Conservation (phyloP, 2,113 vertebrate species). For the Ammodytes marinus region DNA sequence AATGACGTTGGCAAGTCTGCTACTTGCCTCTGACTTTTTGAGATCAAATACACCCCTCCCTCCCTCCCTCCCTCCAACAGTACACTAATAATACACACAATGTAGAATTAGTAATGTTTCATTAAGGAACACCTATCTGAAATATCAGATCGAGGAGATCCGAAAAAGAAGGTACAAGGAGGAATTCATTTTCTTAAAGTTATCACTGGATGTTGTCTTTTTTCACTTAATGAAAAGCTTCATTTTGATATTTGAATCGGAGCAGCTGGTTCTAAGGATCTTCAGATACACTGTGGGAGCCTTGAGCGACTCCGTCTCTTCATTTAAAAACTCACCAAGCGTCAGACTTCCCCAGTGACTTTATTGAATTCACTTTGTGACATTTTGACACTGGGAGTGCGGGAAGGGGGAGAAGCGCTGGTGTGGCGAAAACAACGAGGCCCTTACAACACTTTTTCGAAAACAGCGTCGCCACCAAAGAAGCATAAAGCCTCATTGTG, state of each 20-base stretch:
- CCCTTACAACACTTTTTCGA: constrained; percentile 70
- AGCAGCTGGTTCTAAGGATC: constrained; percentile 19
- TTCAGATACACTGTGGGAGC: constrained; percentile 27
- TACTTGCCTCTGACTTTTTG: no score
- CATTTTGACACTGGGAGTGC: constrained; percentile 63
- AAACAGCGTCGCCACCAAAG: constrained; percentile 65
- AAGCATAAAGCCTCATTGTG: constrained; percentile 83
- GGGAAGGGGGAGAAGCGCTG: background rate
- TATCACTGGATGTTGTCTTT: background rate
- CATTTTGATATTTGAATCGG: background rate
- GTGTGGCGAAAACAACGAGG: constrained; percentile 74
- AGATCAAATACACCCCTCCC: no score
- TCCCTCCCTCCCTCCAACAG: no score
- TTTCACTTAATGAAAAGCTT: constrained; percentile 18
- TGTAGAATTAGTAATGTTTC: background rate
- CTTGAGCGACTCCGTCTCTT: background rate
- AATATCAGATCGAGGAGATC: background rate
- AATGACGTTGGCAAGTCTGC: background rate
- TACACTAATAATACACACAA: no score
- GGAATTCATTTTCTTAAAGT: background rate
- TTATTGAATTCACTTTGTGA: constrained; percentile 65
- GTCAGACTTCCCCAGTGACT: constrained; percentile 34
- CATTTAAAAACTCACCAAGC: constrained; percentile 25
- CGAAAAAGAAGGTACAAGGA: background rate
- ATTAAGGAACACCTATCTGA: background rate